Base-by-base conservation (phyloP, 35 echinoderm and acorn worm species). In the Lytechinus pictus region DNA sequence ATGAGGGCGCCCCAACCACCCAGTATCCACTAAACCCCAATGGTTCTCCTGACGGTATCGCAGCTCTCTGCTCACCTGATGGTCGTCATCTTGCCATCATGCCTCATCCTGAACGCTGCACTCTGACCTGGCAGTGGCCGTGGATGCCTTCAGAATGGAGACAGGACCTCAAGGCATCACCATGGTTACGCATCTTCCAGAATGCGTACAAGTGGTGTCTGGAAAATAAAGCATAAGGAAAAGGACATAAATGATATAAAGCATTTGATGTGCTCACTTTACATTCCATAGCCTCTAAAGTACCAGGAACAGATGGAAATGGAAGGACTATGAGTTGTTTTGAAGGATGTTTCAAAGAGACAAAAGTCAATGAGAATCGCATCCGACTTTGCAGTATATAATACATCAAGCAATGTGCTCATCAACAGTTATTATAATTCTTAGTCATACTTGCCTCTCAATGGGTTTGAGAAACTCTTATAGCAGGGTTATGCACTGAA, bases 11-110 rank as follows among this genome's bases (percentile, higher is more conserved):
- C 53, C 86, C 89, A 0, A 99, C 98, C 52, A 99, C 92, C 53
- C 96, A 98, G 95, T 99, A 99, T 94, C 98, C 98, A 52, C 54
- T 96, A 86, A 99, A 99, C 52, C 98, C 98, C 53, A 99, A 99
- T 53, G 98, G 98, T 16, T 99, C 98, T 52, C 98, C 98, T 10
- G 60, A 95, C n/a, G 98, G 97, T 14, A 97, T 99, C 19, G 98
- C 98, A 27, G 98, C 97, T 10, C 90, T 99, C 52, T 99, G 98
- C 86, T 99, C 98, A 4, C 66, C 92, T 29, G 98, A 99, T 92
- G 98, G 98, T 9, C 97, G 97, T 27, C 98, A 99, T 92, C 95
- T 99, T 11, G 98, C 98, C 19, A 94, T 99, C 51, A 99, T 99
- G 98, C 98, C 98, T 16, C 98, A 99, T 86, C 98, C 98, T 24